Base-by-base conservation (phyloP, 2,113 vertebrate genomes). In the Spermophilus dauricus region DNA sequence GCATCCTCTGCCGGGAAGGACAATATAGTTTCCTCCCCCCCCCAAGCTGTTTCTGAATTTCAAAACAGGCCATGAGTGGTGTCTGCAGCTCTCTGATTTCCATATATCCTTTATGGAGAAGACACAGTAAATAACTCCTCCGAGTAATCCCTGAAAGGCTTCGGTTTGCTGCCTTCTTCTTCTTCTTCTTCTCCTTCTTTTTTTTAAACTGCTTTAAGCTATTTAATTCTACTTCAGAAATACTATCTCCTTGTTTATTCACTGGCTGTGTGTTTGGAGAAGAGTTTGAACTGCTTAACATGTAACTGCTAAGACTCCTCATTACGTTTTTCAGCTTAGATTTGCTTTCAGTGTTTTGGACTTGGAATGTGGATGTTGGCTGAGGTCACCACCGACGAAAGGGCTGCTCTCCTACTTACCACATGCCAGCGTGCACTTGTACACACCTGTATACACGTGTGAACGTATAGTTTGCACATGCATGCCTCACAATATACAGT, bases 181-280 rank as follows among this genome's bases (percentile, higher is more conserved):
- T 45, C 37, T 28, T 45, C 45, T 45, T 45, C 45, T 45, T 45
- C 45, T 45, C 32, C 28, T 96, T 9, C 8, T 45, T 96, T 98
- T 99, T 98, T 98, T 95, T 99, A 99, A 99, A 99, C 98, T 98
- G 99, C 99, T 99, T 99, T 99, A 99, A 99, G 99, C 99, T 98
- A 99, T 99, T 99, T 99, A 99, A 99, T 99, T 99, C 99, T 99
- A 99, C 99, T 99, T 99, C 99, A 99, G 99, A 99, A 99, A 99
- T 98, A 98, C 98, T 98, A 97, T 99, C 99, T 99, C 98, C 99
- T 99, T 99, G 99, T 99, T 99, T 99, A 99, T 99, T 99, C 99
- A 99, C 99, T 97, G 97, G 97, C 98, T 98, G 92, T 98, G 98
- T 98, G 98, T 98, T 98, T 98, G 98, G 98, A 99, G 98, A 98